Evolutionary conservation across 2,888 invertebrate genomes (phyloP).

Genomic region (Ornithoptera priamus): DNA sequence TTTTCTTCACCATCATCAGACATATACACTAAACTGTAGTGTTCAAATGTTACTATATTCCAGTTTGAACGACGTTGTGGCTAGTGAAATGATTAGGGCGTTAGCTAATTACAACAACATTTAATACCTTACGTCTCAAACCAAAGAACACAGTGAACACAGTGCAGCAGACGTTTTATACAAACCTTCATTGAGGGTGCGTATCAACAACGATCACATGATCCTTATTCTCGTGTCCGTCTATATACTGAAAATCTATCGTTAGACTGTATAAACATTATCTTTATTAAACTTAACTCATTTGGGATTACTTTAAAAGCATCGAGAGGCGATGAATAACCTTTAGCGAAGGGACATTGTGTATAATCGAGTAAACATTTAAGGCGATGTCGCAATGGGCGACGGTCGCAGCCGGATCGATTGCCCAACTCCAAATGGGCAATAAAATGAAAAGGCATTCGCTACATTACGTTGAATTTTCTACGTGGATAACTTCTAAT

Average conservation of each 20-base stretch:
- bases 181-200: too few relatives aligned
- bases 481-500: constrained; percentile 6
- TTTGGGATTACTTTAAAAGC: neutral
- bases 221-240: too few relatives aligned
- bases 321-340: neutral
- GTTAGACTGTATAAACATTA: neutral
- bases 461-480: constrained; percentile 23
- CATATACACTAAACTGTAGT: too few relatives aligned
- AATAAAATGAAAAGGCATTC: constrained; percentile 24
- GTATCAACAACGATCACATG: too few relatives aligned
- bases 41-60: too few relatives aligned
- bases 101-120: too few relatives aligned
- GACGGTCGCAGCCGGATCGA: constrained; percentile 20
- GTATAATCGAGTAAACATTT: constrained; percentile 25
- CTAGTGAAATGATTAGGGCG: too few relatives aligned
- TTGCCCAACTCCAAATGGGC: constrained; percentile 28
- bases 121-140: too few relatives aligned
- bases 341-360: constrained; percentile 24
- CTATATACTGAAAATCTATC: neutral
- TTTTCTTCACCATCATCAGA: too few relatives aligned
- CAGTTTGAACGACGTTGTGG: too few relatives aligned
- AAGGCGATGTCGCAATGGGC: constrained; percentile 26
- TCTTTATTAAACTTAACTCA: neutral
- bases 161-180: too few relatives aligned
- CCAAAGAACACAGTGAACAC: too few relatives aligned